Evolutionary conservation across 2,113 vertebrate species (phyloP).

Genomic region (Martes martes): DNA sequence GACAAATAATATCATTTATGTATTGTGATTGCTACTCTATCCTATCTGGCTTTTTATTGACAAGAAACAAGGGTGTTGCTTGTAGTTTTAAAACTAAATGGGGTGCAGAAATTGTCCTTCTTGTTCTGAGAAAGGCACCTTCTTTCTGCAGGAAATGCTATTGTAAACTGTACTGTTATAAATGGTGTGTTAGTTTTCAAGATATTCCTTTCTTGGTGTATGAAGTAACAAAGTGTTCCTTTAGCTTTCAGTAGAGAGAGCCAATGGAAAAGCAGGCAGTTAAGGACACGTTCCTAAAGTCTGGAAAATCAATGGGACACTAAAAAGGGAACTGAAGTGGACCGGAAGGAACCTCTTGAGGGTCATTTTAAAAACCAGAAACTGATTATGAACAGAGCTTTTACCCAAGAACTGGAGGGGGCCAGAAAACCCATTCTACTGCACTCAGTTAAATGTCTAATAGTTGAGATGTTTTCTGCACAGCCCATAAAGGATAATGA

Average conservation of each 20-base stretch:
- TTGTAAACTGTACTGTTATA: slow-evolving; percentile 75
- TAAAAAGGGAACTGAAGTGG: slow-evolving; percentile 83
- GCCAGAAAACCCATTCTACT: slow-evolving; percentile 77
- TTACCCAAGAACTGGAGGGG: slow-evolving; percentile 80
- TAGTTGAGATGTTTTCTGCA: slow-evolving; percentile 79
- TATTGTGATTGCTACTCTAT: slow-evolving; percentile 52
- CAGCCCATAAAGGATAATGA: slow-evolving; percentile 83
- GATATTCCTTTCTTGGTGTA: slow-evolving; percentile 67
- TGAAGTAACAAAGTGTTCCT: slow-evolving; percentile 77
- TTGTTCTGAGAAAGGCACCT: slow-evolving; percentile 68
- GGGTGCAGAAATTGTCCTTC: slow-evolving; percentile 71
- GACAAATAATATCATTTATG: slow-evolving; percentile 67
- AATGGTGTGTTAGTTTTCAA: slow-evolving; percentile 80
- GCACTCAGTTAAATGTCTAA: slow-evolving; percentile 81
- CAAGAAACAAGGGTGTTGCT: slow-evolving; percentile 73
- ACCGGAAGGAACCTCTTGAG: slow-evolving; percentile 82
- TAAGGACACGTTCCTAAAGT: slow-evolving; percentile 80
- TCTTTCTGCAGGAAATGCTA: slow-evolving; percentile 77
- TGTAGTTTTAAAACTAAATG: slow-evolving; percentile 77
- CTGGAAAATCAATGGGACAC: slow-evolving; percentile 83
- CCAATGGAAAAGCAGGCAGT: slow-evolving; percentile 74
- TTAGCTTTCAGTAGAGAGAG: slow-evolving; percentile 74
- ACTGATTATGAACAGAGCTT: slow-evolving; percentile 82
- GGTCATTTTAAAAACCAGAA: slow-evolving; percentile 80
- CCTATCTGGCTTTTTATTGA: slow-evolving; percentile 63